These are phyloP conservation scores for Metellina segmentata DNA, from an alignment of 2,888 invertebrate genomes.

Conservation along the genomic window DNA sequence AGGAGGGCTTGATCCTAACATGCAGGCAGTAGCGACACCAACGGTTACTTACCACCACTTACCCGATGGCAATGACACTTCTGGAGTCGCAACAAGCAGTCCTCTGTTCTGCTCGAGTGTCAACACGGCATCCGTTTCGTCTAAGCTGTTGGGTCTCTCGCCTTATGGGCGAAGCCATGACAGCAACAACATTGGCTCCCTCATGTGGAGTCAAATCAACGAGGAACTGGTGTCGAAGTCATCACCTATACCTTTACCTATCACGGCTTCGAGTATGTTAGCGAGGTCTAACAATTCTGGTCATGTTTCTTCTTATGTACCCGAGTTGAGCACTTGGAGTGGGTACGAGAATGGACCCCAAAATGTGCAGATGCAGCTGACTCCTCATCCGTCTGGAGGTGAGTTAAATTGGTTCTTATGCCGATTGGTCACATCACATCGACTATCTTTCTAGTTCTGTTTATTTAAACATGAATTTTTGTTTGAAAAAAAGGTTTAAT, in stretches of 20 bases:
- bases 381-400: conserved; percentile 61
- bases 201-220: conserved; percentile 71
- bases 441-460: no score
- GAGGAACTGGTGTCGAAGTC: conserved; percentile 67
- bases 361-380: conserved; percentile 48
- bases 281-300: conserved; percentile 52
- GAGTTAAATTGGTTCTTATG: neutral
- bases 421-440: no score
- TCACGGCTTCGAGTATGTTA: conserved; percentile 39
- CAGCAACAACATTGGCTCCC: conserved; percentile 38
- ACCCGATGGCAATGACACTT: conserved; percentile 50
- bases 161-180: conserved; percentile 60
- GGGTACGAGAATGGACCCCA: conserved; percentile 60
- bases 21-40: conserved; percentile 58
- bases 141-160: conserved; percentile 49
- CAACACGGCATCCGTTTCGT: conserved; percentile 15
- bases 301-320: conserved; percentile 64
- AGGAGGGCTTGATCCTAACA: conserved; percentile 16
- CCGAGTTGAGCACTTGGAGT: conserved; percentile 60
- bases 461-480: no score
- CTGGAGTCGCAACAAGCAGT: conserved; percentile 23
- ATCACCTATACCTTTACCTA: conserved; percentile 44
- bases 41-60: conserved; percentile 68
- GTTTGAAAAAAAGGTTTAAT: no score
- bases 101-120: conserved; percentile 41